Percentiles rank a stretch among this genome's conserved stretches.
Evolutionary conservation across 2,888 invertebrate genomes (phyloP).

Genomic region (Choristoneura rosaceana): DNA sequence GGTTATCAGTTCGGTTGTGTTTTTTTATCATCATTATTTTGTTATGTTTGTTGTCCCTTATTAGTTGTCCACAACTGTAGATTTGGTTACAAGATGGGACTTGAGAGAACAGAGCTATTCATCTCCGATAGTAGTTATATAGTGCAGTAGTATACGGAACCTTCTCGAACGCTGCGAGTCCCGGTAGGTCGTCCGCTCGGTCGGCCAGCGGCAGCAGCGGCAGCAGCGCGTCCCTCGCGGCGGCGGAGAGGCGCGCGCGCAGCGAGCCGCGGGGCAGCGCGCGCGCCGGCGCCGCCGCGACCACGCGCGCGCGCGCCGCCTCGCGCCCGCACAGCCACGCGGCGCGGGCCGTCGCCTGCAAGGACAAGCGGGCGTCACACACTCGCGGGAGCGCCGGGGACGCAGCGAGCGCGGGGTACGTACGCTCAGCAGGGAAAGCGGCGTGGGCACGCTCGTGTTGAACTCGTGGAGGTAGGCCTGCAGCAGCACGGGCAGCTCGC

Average conservation of each 20-base stretch:
- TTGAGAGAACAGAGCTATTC: too few relatives aligned
- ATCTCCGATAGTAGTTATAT: too few relatives aligned
- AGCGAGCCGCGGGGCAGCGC: slow-evolving; percentile 14
- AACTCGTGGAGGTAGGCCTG: slow-evolving; percentile 97
- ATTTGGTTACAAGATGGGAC: too few relatives aligned
- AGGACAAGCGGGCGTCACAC: too few relatives aligned
- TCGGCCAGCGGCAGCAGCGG: slow-evolving; percentile 1
- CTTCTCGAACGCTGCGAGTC: slow-evolving; percentile 1
- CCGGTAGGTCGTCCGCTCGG: not conserved
- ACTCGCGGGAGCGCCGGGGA: too few relatives aligned
- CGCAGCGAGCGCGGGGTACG: not conserved
- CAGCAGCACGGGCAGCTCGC: slow-evolving; percentile 96
- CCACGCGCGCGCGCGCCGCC: slow-evolving; percentile 17
- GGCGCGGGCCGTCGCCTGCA: slow-evolving; percentile 13
- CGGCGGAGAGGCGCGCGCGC: slow-evolving; percentile 7
- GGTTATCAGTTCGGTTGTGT: too few relatives aligned
- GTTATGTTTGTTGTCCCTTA: too few relatives aligned
- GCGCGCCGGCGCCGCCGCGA: not conserved
- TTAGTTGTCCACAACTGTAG: too few relatives aligned
- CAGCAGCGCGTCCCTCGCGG: not conserved
- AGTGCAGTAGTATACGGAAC: not conserved
- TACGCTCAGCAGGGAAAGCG: slow-evolving; percentile 82
- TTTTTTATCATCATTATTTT: too few relatives aligned
- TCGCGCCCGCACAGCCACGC: slow-evolving; percentile 22
- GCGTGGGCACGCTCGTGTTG: slow-evolving; percentile 96